Evolutionary conservation across 2,888 invertebrate species (phyloP), one percentile per base, ranked within the genome.

Genomic region (Minunthozetes semirufus): DNA sequence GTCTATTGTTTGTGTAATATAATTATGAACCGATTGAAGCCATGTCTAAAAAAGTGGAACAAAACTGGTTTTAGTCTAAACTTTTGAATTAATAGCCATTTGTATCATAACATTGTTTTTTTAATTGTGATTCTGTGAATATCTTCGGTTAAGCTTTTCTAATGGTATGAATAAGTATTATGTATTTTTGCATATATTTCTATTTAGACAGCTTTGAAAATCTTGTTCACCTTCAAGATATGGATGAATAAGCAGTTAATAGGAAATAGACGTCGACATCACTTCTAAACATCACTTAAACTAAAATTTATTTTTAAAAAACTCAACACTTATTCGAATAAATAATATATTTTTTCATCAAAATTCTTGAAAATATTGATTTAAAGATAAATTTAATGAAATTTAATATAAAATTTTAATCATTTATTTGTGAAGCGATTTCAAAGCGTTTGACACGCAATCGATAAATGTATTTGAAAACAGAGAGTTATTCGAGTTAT

Each of bases 181-280:
- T n/a, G 4, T 27, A 29, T n/a, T 59, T 29, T 59, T 50, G 15
- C 15, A 50, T 27, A 15, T 29, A 4, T 29, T 5, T 66, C 19
- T 66, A 66, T 66, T 66, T 66, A 42, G n/a, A 66, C 42, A 66
- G 66, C 66, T 66, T 66, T 66, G 33, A 25, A 66, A 38, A 66
- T 38, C 66, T n/a, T 33, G 66, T 66, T 66, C 29, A 38, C 66
- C 66, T 66, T 66, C 66, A 38, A 66, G 1, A 15, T 8, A 13
- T 11, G 22, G 48, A 59, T 66, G 66, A 38, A 17, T 66, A 38
- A 66, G 38, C 66, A 19, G 13, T 66, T 66, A 59, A 19, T 29
- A 15, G 9, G 9, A 15, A 29, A 29, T 25, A 59, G 22, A 11
- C 1, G 6, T 15, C 13, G 27, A 3, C 53, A 53, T n/a, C 19